These are phyloP conservation scores for Colinus virginianus DNA, from an alignment of 2,113 vertebrate genomes.

Conservation along the genomic window DNA sequence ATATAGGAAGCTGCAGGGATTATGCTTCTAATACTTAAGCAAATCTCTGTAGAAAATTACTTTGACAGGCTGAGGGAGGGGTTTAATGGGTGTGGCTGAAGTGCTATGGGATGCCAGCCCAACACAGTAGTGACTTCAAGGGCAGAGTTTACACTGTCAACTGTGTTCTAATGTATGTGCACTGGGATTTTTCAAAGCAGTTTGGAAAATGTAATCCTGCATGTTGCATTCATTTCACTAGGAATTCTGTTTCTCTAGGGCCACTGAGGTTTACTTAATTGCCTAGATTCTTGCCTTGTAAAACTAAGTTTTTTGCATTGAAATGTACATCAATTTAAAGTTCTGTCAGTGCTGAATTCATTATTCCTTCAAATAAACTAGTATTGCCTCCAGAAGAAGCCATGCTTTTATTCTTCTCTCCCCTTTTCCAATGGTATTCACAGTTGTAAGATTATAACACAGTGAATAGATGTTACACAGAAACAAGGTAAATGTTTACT, in stretches of 20 bases:
- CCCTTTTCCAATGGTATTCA: background rate
- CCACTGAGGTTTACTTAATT: background rate
- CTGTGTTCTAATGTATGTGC: background rate
- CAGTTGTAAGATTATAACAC: background rate
- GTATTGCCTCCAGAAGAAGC: background rate
- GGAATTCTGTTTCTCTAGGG: background rate
- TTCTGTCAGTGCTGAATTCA: background rate
- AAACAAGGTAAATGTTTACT: conserved; percentile 14
- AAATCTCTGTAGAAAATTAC: background rate
- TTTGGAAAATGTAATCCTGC: background rate
- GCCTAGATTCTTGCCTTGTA: background rate
- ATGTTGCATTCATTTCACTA: background rate
- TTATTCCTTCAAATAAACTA: background rate
- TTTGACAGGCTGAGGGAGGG: background rate
- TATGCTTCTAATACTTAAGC: background rate
- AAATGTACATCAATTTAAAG: background rate
- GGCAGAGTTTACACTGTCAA: background rate
- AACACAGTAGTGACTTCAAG: accelerated
- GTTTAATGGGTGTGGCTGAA: background rate
- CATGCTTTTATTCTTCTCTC: background rate
- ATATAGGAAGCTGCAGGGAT: accelerated
- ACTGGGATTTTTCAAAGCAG: background rate
- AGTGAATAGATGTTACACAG: background rate
- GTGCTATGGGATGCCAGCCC: background rate
- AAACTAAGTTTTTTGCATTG: background rate